phyloP scores from a whole-genome alignment of 92 coral and sea anemone species.

The Micromussa lordhowensis region DNA sequence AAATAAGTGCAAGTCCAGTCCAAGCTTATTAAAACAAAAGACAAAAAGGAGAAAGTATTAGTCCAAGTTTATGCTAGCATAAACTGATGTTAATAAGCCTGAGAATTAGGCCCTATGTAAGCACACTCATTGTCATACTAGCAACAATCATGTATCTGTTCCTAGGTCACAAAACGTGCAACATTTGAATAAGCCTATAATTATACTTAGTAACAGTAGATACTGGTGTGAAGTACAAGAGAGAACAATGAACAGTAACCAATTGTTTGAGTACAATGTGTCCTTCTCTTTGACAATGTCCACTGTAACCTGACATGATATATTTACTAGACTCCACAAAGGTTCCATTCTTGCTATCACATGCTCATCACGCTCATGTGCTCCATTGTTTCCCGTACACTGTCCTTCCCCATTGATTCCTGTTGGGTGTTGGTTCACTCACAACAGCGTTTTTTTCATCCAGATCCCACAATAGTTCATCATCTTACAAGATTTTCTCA shows the following conservation, averaged over 20 bases:
- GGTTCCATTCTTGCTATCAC: slow-evolving; percentile 4
- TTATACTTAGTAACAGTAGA: slow-evolving; percentile 13
- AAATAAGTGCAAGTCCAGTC: too few relatives aligned
- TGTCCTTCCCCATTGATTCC: neutral
- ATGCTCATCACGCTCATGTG: slow-evolving; percentile 16
- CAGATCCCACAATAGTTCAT: too few relatives aligned
- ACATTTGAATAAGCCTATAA: slow-evolving; percentile 8
- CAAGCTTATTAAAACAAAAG: too few relatives aligned
- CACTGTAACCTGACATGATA: slow-evolving; percentile 1
- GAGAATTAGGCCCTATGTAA: neutral
- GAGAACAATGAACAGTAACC: slow-evolving; percentile 10
- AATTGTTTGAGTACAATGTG: slow-evolving; percentile 2
- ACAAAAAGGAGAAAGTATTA: too few relatives aligned
- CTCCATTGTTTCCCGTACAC: neutral
- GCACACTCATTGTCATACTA: neutral
- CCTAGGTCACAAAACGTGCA: neutral
- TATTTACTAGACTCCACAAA: slow-evolving; percentile 12
- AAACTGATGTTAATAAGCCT: neutral
- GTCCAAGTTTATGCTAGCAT: neutral
- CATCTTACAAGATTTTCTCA: neutral
- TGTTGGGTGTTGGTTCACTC: slow-evolving; percentile 4
- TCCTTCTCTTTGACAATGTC: slow-evolving; percentile 24
- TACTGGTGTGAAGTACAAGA: slow-evolving; percentile 13
- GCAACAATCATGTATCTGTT: slow-evolving; percentile 1
- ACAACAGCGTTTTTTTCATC: slow-evolving; percentile 5